Conservation (phyloP, 2,888 invertebrate species). For the Acanthosepion lycidas region DNA sequence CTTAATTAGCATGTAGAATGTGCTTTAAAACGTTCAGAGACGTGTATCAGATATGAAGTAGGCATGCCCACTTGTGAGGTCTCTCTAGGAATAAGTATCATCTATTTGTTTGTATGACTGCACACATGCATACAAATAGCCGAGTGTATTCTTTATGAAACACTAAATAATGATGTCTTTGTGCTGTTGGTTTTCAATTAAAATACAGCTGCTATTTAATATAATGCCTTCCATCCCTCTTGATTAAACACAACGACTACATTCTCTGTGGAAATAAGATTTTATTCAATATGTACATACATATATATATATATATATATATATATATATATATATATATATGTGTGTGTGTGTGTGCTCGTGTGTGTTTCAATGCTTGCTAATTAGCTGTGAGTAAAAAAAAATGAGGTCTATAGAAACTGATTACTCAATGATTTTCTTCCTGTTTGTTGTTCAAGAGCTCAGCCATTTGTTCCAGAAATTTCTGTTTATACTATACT, state of each 20-base stretch:
- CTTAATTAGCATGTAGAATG: too few relatives aligned
- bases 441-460: neutral
- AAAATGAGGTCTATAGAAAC: neutral
- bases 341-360: neutral
- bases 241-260: neutral
- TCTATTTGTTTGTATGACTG: neutral
- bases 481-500: neutral
- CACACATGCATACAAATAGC: neutral
- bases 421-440: conserved; percentile 33
- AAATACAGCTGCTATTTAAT: neutral
- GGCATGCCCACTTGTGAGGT: neutral
- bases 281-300: neutral
- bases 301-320: neutral
- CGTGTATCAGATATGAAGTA: neutral
- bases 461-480: neutral
- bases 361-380: neutral
- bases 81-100: neutral
- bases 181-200: neutral
- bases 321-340: neutral
- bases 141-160: neutral
- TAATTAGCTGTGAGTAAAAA: neutral
- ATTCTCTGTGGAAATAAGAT: neutral
- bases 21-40: neutral
- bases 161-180: neutral
- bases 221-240: neutral